phyloP scores from a whole-genome alignment of 37 sponge, comb jelly and placozoan genomes.

The Haliclona indistincta region DNA sequence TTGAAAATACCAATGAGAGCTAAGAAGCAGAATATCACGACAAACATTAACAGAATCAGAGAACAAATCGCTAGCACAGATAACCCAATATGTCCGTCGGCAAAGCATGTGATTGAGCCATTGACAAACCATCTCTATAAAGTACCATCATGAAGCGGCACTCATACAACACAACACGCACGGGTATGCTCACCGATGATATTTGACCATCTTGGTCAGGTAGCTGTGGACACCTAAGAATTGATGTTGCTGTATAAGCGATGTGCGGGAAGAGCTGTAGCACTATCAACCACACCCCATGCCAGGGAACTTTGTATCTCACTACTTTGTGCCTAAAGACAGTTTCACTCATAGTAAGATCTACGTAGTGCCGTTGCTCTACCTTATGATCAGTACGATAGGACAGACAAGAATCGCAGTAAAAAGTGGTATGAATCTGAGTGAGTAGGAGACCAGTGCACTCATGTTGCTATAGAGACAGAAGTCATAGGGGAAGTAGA shows the following conservation, averaged over 20 bases:
- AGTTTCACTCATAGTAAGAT: not conserved
- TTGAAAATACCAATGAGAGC: not conserved
- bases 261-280: slow-evolving; percentile 44
- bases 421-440: slow-evolving; percentile 59
- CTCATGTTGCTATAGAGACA: too few species aligned
- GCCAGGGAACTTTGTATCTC: slow-evolving; percentile 33
- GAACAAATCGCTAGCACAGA: slow-evolving; percentile 35
- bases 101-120: slow-evolving; percentile 62
- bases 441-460: too few species aligned
- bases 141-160: too few species aligned
- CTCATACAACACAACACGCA: too few species aligned
- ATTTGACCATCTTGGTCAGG: too few species aligned
- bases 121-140: slow-evolving; percentile 56
- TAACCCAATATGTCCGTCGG: slow-evolving; percentile 45
- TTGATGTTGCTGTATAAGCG: slow-evolving; percentile 53
- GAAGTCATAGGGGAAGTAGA: too few species aligned
- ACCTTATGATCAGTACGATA: slow-evolving; percentile 48
- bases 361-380: not conserved
- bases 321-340: not conserved
- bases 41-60: slow-evolving; percentile 20
- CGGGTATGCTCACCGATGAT: not conserved
- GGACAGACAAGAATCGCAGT: slow-evolving; percentile 36
- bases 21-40: slow-evolving; percentile 10
- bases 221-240: slow-evolving; percentile 63
- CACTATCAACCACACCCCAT: slow-evolving; percentile 56